Base-by-base conservation (phyloP, 2,113 vertebrate genomes). In the Romanogobio albipinnatus region DNA sequence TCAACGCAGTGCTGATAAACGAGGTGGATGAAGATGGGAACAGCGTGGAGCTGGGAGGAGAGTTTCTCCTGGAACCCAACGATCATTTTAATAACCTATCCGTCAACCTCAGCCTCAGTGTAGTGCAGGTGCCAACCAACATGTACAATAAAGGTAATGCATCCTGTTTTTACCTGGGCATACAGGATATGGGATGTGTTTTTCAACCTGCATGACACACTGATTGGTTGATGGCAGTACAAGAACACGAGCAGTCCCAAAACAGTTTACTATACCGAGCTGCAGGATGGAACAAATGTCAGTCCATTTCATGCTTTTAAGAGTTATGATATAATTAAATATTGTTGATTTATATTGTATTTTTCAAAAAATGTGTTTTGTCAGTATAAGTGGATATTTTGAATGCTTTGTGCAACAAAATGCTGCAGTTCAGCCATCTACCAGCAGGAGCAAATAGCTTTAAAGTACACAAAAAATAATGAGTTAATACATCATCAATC, bases 71-170 rank as follows among this genome's bases (percentile, higher is more conserved):
- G 87, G 96, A 98, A 78, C 98, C 98, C 53, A 99, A 99, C 19
- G 98, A 99, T 87, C 98, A 99, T 93, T 99, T 99, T 91, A 99
- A 99, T 93, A 99, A 99, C 89, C 91, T 99, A 89, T 98, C 98
- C 9, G 98, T 99, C 89, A 99, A 99, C 89, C 95, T 99, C 86
- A 99, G 97, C 61, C 94, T 99, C 91, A 99, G 98, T 59, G 97
- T 97, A 1, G 98, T 99, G 76, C 98, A 99, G 91, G 98, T 99
- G 45, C 98, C 98, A 86, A 99, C 98, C 39, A 99, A 99, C 91
- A 99, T 99, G 96, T 99, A 99, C 91, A 99, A 99, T 91, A 99
- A 99, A 89, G 88, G 88, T 89, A 78, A 51, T n/a, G 26, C 79
- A 33, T 36, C 45, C 61, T 81, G 24, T 33, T 76, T 51, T 68